A percentile compares a stretch with the other conserved stretches of the same genome.
Conservation (phyloP, 2,797 vertebrate species). For the Paramormyrops hopkinsi region DNA sequence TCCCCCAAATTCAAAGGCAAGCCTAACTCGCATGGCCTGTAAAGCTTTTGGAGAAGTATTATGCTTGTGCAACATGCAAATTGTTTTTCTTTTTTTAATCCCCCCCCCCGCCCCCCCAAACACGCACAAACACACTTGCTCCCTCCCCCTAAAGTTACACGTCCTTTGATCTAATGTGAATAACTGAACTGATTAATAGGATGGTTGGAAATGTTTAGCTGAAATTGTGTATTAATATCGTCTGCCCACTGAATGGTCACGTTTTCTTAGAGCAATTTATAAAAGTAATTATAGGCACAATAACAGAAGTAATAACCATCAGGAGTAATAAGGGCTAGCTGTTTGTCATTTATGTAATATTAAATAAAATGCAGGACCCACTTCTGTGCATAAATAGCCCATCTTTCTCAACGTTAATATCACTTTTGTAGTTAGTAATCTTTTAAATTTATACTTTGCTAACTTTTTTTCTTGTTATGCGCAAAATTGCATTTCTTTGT, state of each 20-base stretch:
- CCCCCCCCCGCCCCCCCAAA: too few relatives aligned
- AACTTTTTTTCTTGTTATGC: not conserved
- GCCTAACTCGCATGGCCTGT: conserved; percentile 31
- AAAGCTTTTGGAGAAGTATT: not conserved
- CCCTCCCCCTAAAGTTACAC: not conserved
- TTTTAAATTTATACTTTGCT: not conserved
- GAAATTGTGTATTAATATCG: not conserved
- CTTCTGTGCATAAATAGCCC: not conserved
- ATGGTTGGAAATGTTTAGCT: not conserved
- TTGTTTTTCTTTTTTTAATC: not conserved
- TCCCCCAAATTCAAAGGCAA: conserved; percentile 28
- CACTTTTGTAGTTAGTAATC: not conserved
- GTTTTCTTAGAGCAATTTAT: conserved; percentile 9
- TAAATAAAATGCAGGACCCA: conserved; percentile 10
- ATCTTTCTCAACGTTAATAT: not conserved
- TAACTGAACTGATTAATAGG: not conserved
- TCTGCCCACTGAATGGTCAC: not conserved
- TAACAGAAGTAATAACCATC: conserved; percentile 6
- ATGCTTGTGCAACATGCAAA: not conserved
- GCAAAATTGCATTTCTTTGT: not conserved
- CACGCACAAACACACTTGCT: not conserved
- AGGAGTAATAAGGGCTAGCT: conserved; percentile 6
- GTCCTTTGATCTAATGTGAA: conserved; percentile 4
- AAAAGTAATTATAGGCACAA: conserved; percentile 8
- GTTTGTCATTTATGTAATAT: conserved; percentile 11